Evolutionary conservation across 2,797 vertebrate species (phyloP), one percentile per base, ranked within the genome.

Genomic region (Cossypha polioptera): DNA sequence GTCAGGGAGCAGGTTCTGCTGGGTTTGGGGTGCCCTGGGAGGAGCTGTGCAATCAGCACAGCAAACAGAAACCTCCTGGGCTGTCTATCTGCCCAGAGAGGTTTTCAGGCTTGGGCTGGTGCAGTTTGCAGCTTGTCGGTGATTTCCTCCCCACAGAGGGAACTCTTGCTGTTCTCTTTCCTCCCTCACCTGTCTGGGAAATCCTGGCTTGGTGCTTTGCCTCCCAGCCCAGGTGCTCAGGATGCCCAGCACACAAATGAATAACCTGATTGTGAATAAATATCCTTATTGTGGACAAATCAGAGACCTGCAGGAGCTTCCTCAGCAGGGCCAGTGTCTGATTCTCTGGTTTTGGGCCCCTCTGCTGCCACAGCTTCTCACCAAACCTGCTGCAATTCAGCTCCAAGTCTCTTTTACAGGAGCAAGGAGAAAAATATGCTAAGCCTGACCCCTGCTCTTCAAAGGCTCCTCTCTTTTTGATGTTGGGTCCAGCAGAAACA

Each of bases 401-500:
- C n/a, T 28, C 84, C 35, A 42, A 78, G 63, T 21, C 35, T 43
- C 9, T 69, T 95, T 61, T 40, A 68, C 90, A 95, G 53, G 12
- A 85, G 82, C 28, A 72, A 5, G 24, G 84, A 69, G 79, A n/a
- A 81, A 91, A 81, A 78, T 18, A 55, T 2, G 20, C 42, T 72
- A 79, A 69, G 57, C 21, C 48, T 89, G 68, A 96, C 42, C 59
- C 55, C 75, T 45, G 26, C 15, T 88, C 63, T 86, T 91, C 71
- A 88, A 81, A 92, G 86, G 48, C 20, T 10, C 28, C 1, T 0
- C 59, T 77, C 47, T 35, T 65, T 95, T 82, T 96, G 54, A 87
- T 92, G 88, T 91, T 67, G 68, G 42, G 62, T 81, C 62, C 57
- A 89, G 61, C 20, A 89, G 69, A 94, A 92, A 95, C 84, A 94